These are phyloP conservation scores for Willisornis vidua DNA, from an alignment of 2,113 vertebrate genomes.

Conservation along the genomic window DNA sequence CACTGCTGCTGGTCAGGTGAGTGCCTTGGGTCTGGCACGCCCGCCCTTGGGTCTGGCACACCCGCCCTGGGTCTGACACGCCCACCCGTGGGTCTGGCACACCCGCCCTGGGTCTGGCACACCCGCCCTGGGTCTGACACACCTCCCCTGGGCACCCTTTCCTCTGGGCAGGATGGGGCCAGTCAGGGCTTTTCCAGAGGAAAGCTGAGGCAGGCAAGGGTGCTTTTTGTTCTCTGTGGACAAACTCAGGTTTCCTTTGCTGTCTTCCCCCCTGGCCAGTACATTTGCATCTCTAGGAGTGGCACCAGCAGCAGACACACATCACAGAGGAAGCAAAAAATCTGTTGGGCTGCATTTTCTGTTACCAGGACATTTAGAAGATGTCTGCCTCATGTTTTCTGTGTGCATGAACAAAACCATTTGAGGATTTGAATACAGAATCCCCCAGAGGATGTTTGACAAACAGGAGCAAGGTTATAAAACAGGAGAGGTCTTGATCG, in stretches of 20 bases:
- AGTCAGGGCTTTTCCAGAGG: not conserved
- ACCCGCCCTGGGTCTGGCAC: no score
- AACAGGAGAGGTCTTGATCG: accelerated
- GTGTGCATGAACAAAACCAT: not conserved
- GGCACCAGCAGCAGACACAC: not conserved
- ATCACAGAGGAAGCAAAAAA: not conserved
- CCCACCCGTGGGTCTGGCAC: no score
- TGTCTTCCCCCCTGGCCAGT: not conserved
- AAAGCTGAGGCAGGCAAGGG: not conserved
- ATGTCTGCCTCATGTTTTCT: not conserved
- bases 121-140: no score
- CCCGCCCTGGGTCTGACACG: not conserved
- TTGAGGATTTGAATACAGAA: not conserved
- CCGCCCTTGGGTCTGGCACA: no score
- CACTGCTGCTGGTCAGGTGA: not conserved
- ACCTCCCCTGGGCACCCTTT: not conserved
- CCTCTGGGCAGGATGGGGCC: no score
- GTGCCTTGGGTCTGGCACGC: not conserved
- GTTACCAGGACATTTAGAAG: not conserved
- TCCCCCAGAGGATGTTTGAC: not conserved
- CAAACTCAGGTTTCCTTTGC: not conserved
- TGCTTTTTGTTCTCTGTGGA: not conserved
- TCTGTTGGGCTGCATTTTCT: not conserved
- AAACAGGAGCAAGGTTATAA: not conserved
- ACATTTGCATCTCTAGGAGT: not conserved